Base-by-base conservation (phyloP, 2,797 vertebrate species). In the Tenualosa thibaudeaui region DNA sequence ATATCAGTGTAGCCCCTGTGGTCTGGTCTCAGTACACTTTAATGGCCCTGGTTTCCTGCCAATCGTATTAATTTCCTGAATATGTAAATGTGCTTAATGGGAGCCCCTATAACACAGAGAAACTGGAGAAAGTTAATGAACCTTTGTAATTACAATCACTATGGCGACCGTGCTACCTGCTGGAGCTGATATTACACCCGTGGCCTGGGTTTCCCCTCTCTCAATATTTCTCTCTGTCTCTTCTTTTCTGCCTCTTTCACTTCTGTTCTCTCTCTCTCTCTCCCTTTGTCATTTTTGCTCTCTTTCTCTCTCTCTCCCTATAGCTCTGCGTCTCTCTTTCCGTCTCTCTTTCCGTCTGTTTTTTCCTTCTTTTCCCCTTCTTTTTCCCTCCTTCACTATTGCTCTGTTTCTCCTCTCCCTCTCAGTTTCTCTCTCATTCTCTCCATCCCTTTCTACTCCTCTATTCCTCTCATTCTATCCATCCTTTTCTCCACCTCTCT, bases 11-110 rank as follows among this genome's bases (percentile, higher is more conserved):
- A 91, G 89, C 86, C 81, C 85, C 83, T 88, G 92, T 91, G 91
- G 89, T 94, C 92, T 87, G 92, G 87, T 89, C 90, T 90, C 90
- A 90, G 94, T 93, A 94, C 93, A 93, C 94, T 95, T 95, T 96
- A 96, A 96, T 94, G 94, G 93, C 90, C 92, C 93, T 95, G 95
- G 92, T 93, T 96, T 91, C 90, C 91, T 94, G 93, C 92, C 95
- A 96, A 94, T 83, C 85, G 91, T 88, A 92, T 96, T 97, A 93
- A 96, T 96, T 97, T 97, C 95, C 95, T 95, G 92, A 93, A 94
- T 96, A 97, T 97, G 96, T 96, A 97, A 96, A 97, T 97, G 94
- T 93, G 92, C 93, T 90, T 96, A 96, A 97, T 96, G 94, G 93
- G 94, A 95, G 93, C 90, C 89, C 94, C 94, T 94, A 94, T 95